Conservation (phyloP, 2,888 invertebrate genomes). For the Eulithis testata region DNA sequence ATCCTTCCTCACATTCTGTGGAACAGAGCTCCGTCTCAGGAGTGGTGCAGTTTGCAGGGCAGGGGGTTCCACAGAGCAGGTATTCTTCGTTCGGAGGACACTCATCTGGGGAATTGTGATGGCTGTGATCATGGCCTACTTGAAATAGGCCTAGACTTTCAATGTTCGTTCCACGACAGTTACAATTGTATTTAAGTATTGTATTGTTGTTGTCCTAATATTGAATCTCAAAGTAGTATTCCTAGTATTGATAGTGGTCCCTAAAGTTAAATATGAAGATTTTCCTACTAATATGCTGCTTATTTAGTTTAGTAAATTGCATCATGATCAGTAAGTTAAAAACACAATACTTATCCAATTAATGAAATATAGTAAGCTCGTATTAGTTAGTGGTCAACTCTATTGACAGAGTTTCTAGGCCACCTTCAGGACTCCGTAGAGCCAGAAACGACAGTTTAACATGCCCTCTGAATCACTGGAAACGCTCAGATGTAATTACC, state of each 20-base stretch:
- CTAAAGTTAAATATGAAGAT: slow-evolving; percentile 13
- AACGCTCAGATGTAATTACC: too few species aligned
- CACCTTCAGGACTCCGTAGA: too few species aligned
- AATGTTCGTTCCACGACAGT: too few species aligned
- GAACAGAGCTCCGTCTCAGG: slow-evolving; percentile 56
- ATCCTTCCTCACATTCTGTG: slow-evolving; percentile 70
- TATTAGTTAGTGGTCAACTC: too few species aligned
- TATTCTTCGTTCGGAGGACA: slow-evolving; percentile 76
- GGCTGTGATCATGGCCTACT: slow-evolving; percentile 5
- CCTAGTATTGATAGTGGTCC: neutral
- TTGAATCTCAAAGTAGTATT: too few species aligned
- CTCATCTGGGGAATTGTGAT: slow-evolving; percentile 55
- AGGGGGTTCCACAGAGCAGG: slow-evolving; percentile 70
- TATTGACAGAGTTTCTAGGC: too few species aligned
- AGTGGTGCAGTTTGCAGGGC: slow-evolving; percentile 69
- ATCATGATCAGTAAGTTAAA: slow-evolving; percentile 47
- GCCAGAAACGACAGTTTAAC: too few species aligned
- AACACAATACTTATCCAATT: neutral
- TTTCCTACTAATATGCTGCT: neutral
- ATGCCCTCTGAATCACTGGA: too few species aligned
- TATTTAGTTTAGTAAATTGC: slow-evolving; percentile 2
- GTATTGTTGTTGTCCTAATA: too few species aligned
- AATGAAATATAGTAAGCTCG: too few species aligned
- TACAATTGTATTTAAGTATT: neutral
- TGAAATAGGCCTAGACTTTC: neutral